A percentile compares a stretch with the other conserved stretches of the same genome.
These are phyloP conservation scores for Choloepus hoffmanni DNA, from an alignment of 2,113 vertebrate genomes.

Conservation along the genomic window DNA sequence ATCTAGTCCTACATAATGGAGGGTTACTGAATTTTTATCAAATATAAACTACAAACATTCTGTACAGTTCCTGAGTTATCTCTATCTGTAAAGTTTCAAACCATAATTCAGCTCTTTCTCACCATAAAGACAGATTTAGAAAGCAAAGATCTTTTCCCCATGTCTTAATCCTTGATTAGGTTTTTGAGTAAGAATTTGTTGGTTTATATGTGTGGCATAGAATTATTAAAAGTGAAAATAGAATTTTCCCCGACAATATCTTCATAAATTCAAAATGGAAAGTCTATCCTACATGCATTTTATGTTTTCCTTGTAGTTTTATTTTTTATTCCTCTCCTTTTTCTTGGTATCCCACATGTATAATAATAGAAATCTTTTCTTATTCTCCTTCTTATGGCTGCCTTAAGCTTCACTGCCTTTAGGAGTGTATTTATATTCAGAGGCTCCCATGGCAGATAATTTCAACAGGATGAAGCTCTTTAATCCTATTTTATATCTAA, in stretches of 20 bases:
- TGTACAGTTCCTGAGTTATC: background rate
- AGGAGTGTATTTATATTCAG: slow-evolving; percentile 72
- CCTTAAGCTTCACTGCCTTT: slow-evolving; percentile 57
- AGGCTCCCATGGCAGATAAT: slow-evolving; percentile 63
- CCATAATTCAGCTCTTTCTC: slow-evolving; percentile 35
- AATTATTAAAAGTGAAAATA: slow-evolving; percentile 63
- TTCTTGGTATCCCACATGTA: slow-evolving; percentile 51
- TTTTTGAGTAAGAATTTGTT: slow-evolving; percentile 52
- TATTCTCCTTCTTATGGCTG: slow-evolving; percentile 33
- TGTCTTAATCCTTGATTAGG: slow-evolving; percentile 29
- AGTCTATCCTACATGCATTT: slow-evolving; percentile 8
- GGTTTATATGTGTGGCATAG: slow-evolving; percentile 28
- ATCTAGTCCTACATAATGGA: background rate
- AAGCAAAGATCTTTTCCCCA: background rate
- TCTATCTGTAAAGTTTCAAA: background rate
- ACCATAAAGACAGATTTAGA: slow-evolving; percentile 18
- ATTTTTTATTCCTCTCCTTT: background rate
- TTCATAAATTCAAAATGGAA: slow-evolving; percentile 41
- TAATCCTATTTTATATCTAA: slow-evolving; percentile 76
- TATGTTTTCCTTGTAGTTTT: slow-evolving; percentile 34
- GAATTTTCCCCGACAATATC: slow-evolving; percentile 36
- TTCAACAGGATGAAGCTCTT: slow-evolving; percentile 67
- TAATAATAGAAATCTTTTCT: slow-evolving; percentile 59
- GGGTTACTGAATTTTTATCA: background rate
- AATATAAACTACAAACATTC: background rate